Percentiles rank a stretch among this genome's conserved stretches.
These are phyloP conservation scores for Melanargia galathea DNA, from an alignment of 2,888 invertebrate genomes.

Conservation along the genomic window DNA sequence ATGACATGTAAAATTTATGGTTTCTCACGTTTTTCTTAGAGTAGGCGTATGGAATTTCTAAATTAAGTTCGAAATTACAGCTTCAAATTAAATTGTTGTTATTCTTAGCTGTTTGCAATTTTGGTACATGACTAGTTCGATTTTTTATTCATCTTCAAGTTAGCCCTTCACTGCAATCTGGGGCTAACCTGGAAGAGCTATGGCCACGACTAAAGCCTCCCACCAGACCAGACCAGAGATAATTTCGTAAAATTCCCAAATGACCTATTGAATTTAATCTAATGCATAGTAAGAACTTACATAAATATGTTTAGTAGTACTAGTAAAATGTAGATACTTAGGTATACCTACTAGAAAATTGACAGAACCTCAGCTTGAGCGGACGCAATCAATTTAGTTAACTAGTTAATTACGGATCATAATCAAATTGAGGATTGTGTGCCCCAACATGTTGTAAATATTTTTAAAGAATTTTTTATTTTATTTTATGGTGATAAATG, in stretches of 20 bases:
- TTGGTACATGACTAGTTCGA: too few relatives aligned
- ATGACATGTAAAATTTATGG: neutral
- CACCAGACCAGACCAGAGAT: too few relatives aligned
- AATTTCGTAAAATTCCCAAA: too few relatives aligned
- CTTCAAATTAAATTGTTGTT: too few relatives aligned
- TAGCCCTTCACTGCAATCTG: too few relatives aligned
- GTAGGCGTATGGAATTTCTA: neutral
- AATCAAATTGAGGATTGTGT: constrained; percentile 55
- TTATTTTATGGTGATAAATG: neutral
- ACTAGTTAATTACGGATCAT: constrained; percentile 71
- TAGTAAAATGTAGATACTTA: neutral
- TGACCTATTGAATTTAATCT: too few relatives aligned
- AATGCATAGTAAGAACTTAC: too few relatives aligned
- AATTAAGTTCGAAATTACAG: neutral
- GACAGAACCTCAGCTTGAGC: constrained; percentile 45
- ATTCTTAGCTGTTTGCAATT: too few relatives aligned
- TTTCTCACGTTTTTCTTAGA: neutral
- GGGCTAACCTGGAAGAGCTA: too few relatives aligned
- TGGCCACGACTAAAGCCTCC: too few relatives aligned
- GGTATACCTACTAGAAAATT: constrained; percentile 29
- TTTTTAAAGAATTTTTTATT: neutral
- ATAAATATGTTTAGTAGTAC: neutral
- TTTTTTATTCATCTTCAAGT: too few relatives aligned
- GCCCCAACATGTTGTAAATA: constrained; percentile 42
- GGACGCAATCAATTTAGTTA: constrained; percentile 77